Base-by-base conservation (phyloP, 2,113 vertebrate genomes). In the Gadus macrocephalus region DNA sequence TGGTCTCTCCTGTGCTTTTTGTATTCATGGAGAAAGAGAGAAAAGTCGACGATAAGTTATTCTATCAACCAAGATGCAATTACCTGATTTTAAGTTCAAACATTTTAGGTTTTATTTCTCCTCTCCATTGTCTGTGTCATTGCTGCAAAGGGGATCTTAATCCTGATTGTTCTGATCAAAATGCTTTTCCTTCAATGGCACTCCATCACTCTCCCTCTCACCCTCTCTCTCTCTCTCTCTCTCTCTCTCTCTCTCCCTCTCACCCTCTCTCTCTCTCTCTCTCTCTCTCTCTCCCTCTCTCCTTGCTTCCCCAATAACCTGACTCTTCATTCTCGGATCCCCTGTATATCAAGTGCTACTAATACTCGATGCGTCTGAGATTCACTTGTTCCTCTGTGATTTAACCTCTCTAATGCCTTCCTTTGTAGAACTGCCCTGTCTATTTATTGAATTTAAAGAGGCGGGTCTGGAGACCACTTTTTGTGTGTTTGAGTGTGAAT, bases 381-480 rank as follows among this genome's bases (percentile, higher is more conserved):
- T 17, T 15, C 27, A 38, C 28, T 17, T 63, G 15, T 64, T n/a
- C 25, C 27, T 8, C 31, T 64, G 7, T 38, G 27, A 28, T 69
- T 65, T 53, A 75, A 27, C 62, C 56, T 63, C 20, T 73, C 28
- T 27, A 16, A n/a, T 53, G 55, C 19, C 67, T 53, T 28, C 62
- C 15, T 69, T 53, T 61, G 3, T 65, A 66, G 27, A 82, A 82
- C 79, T 81, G 85, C 88, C 81, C 82, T 83, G 81, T 76, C 73
- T 86, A 83, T 86, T 87, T 85, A 85, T 88, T 86, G 83, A 9
- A 71, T 82, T 75, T 85, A 71, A 80, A 80, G 81, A 14, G 49
- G 77, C 78, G 81, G 83, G 81, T 82, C 85, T 78, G 61, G 62
- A 87, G 86, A 87, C 87, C 87, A 89, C 87, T 85, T 81, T 66